phyloP scores from a whole-genome alignment of 2,888 invertebrate species.

The Pardosa pseudoannulata region DNA sequence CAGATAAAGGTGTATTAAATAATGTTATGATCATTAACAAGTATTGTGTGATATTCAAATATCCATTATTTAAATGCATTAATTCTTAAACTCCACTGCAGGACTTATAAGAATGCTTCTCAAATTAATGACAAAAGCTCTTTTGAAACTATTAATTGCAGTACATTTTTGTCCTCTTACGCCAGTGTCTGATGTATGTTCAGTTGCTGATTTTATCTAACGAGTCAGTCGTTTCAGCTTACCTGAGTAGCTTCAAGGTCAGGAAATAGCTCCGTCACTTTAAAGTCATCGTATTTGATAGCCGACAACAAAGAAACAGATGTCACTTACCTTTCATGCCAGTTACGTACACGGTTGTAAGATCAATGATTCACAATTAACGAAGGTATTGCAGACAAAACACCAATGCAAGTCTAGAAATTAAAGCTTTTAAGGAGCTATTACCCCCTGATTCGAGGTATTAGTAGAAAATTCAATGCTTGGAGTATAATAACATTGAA shows the following conservation, averaged over 20 bases:
- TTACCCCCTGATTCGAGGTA: background rate
- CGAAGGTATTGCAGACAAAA: background rate
- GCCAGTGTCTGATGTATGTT: background rate
- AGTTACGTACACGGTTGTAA: background rate
- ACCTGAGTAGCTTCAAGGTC: background rate
- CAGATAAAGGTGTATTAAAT: too few relatives aligned
- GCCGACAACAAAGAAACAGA: background rate
- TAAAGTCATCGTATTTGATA: background rate
- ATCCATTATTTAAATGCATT: too few relatives aligned
- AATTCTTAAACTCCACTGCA: too few relatives aligned
- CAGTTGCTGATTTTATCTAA: background rate
- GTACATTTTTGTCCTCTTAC: too few relatives aligned
- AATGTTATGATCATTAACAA: too few relatives aligned
- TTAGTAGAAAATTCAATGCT: background rate
- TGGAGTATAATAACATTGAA: background rate
- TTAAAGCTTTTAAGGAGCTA: background rate
- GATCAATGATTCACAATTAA: background rate
- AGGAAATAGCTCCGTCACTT: background rate
- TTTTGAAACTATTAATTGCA: too few relatives aligned
- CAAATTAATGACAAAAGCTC: too few relatives aligned
- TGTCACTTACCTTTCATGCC: slow-evolving; percentile 3
- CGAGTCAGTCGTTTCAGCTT: background rate
- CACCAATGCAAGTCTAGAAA: background rate
- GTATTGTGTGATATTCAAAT: too few relatives aligned
- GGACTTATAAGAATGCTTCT: too few relatives aligned